Percentiles rank a stretch among this genome's conserved stretches.
phyloP scores from a whole-genome alignment of 2,113 vertebrate genomes.

The Canis aureus region DNA sequence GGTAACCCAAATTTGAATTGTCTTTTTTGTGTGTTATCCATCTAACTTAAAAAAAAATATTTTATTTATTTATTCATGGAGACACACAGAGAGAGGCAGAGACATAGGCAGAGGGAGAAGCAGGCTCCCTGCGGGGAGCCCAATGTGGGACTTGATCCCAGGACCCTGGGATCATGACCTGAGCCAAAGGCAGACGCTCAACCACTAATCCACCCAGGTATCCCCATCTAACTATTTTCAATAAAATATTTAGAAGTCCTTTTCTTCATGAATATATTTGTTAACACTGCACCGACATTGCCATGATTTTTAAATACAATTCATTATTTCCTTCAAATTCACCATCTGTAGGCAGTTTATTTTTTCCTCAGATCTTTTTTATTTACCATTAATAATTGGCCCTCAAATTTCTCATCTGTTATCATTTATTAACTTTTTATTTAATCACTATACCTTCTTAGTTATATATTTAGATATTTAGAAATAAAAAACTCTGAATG shows the following conservation, averaged over 20 bases:
- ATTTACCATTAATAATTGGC: neutral
- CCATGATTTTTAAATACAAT: neutral
- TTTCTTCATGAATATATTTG: slow-evolving; percentile 19
- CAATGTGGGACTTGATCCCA: too few relatives aligned
- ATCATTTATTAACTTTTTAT: neutral
- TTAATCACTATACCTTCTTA: neutral
- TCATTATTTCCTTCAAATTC: neutral
- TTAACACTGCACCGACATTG: neutral
- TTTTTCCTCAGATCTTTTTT: slow-evolving; percentile 29
- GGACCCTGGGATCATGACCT: too few relatives aligned
- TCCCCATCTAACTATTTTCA: neutral
- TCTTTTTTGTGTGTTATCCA: neutral
- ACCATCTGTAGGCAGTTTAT: neutral
- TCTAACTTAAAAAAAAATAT: neutral
- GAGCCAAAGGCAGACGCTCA: too few relatives aligned
- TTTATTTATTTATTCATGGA: too few relatives aligned
- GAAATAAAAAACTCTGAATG: neutral
- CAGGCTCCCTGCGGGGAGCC: too few relatives aligned
- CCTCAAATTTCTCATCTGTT: neutral
- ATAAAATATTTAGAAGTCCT: neutral
- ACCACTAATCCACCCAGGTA: too few relatives aligned
- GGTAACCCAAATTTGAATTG: neutral
- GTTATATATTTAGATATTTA: neutral
- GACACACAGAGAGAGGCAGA: too few relatives aligned
- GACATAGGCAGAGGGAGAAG: too few relatives aligned